Evolutionary conservation across 2,113 vertebrate genomes (phyloP).

Genomic region (Hypanus sabinus): DNA sequence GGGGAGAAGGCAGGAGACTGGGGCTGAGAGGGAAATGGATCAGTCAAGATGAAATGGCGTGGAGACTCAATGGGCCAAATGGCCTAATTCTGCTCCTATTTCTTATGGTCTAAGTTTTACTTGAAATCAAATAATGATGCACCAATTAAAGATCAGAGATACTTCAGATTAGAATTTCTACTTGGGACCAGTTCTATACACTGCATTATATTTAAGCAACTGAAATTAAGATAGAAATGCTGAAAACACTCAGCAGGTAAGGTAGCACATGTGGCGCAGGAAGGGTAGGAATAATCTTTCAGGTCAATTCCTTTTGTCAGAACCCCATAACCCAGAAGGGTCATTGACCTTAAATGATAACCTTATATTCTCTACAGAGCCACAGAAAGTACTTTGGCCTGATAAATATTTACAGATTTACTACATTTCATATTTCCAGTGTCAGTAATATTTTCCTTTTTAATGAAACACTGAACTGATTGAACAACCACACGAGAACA

Average conservation of each 20-base stretch:
- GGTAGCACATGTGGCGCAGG: neutral
- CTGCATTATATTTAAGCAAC: neutral
- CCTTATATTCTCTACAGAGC: neutral
- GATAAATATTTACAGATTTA: neutral
- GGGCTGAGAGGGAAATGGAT: too few relatives aligned
- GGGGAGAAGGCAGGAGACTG: too few relatives aligned
- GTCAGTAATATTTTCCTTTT: neutral
- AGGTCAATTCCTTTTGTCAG: neutral
- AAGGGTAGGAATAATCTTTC: neutral
- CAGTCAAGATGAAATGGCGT: too few relatives aligned
- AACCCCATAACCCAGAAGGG: neutral
- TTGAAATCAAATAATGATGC: neutral
- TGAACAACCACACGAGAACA: neutral
- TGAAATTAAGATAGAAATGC: neutral
- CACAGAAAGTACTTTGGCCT: neutral
- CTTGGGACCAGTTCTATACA: neutral
- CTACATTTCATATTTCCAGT: neutral
- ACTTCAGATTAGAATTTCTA: neutral
- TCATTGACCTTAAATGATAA: neutral
- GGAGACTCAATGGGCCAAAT: too few relatives aligned
- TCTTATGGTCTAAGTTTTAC: neutral
- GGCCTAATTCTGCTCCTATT: too few relatives aligned
- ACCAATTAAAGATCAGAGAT: neutral
- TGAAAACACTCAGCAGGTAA: neutral
- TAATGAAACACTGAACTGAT: conserved; percentile 5